Evolutionary conservation across 2,888 invertebrate genomes (phyloP), one percentile per base, ranked within the genome.

Genomic region (Campopleginae sp.): DNA sequence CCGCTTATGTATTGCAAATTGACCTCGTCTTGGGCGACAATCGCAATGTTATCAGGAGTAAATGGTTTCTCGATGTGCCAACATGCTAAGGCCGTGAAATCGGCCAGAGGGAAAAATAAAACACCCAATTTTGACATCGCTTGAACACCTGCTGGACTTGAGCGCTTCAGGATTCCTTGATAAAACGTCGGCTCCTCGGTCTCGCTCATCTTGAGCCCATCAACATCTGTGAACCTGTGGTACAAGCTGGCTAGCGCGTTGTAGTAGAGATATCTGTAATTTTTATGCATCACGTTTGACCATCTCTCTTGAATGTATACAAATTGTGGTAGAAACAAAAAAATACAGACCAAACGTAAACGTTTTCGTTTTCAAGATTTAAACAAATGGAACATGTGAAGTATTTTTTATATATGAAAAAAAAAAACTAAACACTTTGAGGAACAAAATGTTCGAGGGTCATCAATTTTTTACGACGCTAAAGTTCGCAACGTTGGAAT

Each of bases 61-160:
- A 93, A 93, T 42, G 94, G 92, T 75, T 89, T 90, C 86, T 91
- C 91, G 76, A 94, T 93, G 89, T 94, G 93, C 93, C 94, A 94
- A 86, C 94, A 94, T 38, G 93, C 93, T 31, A 94, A 86, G 1
- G 94, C 92, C 44, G 93, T 94, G 84, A 90, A 89, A 83, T 92
- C 90, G 76, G 93, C 93, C 54, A 94, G 91, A 82, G 94, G 94
- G 89, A 94, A 94, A 89, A 94, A 94, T 87, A 94, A 89, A 63
- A 93, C 90, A 14, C 94, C 94, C 17, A 89, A 89, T 61, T 88
- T 90, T 2, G 94, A 94, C 61, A 90, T 93, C 19, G 94, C 93
- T 78, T 94, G 93, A n/a, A 90, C 92, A 42, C 93, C 94, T 14
- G 94, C 93, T 82, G 93, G 93, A 82, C 93, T 93, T n/a, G 88